These are phyloP conservation scores for Hassar affinis DNA, from an alignment of 2,113 vertebrate species.

Conservation along the genomic window DNA sequence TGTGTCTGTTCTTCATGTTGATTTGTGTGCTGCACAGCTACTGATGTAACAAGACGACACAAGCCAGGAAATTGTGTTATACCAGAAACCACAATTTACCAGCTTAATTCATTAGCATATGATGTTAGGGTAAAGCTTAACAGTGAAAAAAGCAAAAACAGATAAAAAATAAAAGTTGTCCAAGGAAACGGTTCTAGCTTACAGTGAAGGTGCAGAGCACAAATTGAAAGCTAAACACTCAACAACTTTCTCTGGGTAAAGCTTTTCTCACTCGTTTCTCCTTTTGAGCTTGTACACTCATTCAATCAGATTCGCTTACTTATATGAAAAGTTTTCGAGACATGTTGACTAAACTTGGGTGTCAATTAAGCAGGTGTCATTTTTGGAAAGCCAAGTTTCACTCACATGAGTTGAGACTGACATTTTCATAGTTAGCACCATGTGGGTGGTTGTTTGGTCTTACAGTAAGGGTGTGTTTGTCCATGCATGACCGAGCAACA, in stretches of 20 bases:
- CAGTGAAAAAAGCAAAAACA: constrained; percentile 26
- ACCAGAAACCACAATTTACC: constrained; percentile 39
- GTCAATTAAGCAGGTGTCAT: constrained; percentile 44
- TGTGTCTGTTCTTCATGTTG: constrained; percentile 49
- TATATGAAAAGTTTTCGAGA: constrained; percentile 5
- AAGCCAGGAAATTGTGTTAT: constrained; percentile 43
- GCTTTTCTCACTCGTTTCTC: background rate
- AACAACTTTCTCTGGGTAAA: background rate
- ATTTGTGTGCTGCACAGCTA: constrained; percentile 34
- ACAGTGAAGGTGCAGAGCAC: background rate
- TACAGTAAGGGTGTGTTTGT: constrained; percentile 43
- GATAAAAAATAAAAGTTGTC: background rate
- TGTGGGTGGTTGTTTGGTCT: constrained; percentile 50
- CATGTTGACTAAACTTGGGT: constrained; percentile 42
- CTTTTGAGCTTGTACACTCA: constrained; percentile 16
- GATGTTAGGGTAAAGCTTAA: background rate
- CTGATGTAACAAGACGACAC: constrained; percentile 34
- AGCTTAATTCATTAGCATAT: constrained; percentile 14
- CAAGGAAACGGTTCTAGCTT: background rate
- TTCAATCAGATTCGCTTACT: constrained; percentile 15
- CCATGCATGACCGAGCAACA: constrained; percentile 42
- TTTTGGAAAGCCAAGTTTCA: constrained; percentile 49
- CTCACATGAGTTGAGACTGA: constrained; percentile 56
- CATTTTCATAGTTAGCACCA: constrained; percentile 46
- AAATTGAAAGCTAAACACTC: background rate